Evolutionary conservation across 2,888 invertebrate genomes (phyloP).

Genomic region (Leptothorax acervorum): DNA sequence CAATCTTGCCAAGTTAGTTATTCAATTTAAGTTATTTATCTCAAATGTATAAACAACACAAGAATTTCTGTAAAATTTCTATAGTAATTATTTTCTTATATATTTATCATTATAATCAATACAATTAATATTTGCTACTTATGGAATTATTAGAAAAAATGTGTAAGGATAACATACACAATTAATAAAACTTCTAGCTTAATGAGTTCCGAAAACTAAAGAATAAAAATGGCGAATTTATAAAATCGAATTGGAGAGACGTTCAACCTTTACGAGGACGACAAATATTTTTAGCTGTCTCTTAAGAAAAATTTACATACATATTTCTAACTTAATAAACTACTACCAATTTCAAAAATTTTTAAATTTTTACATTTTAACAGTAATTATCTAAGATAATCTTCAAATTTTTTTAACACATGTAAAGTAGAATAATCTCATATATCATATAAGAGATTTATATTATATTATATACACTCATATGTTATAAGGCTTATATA

Average conservation of each 20-base stretch:
- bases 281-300: slow-evolving; percentile 71
- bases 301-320: slow-evolving; percentile 3
- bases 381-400: background rate
- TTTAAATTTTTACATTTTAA: background rate
- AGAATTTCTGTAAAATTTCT: background rate
- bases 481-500: too few relatives aligned
- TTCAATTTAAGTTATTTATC: background rate
- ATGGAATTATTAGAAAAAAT: background rate
- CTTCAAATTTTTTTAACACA: background rate
- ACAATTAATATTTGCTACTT: background rate
- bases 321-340: background rate
- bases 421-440: background rate
- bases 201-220: slow-evolving; percentile 76
- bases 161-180: background rate
- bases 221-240: slow-evolving; percentile 60
- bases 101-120: background rate
- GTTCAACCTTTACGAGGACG: slow-evolving; percentile 68
- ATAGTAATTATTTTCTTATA: background rate
- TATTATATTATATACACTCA: too few relatives aligned
- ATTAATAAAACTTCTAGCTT: slow-evolving; percentile 66
- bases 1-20: slow-evolving; percentile 73
- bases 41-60: background rate
- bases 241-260: slow-evolving; percentile 70
- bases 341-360: background rate
- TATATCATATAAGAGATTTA: background rate